Evolutionary conservation across 2,113 vertebrate species (phyloP).

Genomic region (Cavia porcellus): DNA sequence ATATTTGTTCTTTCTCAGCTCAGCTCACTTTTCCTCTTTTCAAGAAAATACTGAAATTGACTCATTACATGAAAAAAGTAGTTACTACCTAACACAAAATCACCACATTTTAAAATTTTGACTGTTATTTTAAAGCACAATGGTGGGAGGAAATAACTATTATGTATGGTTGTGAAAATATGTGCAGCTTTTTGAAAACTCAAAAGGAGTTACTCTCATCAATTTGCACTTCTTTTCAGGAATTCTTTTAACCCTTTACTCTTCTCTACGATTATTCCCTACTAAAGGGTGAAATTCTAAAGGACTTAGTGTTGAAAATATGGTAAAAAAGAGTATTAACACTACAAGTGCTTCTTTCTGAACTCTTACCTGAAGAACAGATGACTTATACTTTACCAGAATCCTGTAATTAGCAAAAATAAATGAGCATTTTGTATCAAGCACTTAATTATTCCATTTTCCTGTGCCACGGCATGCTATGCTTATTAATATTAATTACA

Average conservation of each 20-base stretch:
- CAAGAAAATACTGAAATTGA: background rate
- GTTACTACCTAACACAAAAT: background rate
- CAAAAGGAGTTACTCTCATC: background rate
- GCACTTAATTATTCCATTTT: constrained; percentile 51
- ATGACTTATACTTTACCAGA: constrained; percentile 56
- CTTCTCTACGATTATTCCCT: background rate
- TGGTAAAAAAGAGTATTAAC: background rate
- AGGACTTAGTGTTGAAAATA: background rate
- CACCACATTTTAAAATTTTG: background rate
- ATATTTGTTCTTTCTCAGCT: background rate
- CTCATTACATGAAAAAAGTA: background rate
- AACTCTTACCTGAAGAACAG: constrained; percentile 25
- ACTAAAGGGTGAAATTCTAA: background rate
- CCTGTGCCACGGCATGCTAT: background rate
- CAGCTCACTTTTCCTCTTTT: background rate
- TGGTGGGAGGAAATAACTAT: background rate
- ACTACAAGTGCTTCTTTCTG: background rate
- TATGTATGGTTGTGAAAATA: background rate
- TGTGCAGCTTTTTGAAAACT: background rate
- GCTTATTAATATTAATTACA: constrained; percentile 61
- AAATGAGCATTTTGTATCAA: constrained; percentile 30
- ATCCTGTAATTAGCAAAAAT: constrained; percentile 55
- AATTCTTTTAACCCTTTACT: background rate
- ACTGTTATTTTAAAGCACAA: background rate
- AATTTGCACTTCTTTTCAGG: constrained; percentile 16